Base-by-base conservation (phyloP, 2,888 invertebrate genomes). In the Polia nebulosa region DNA sequence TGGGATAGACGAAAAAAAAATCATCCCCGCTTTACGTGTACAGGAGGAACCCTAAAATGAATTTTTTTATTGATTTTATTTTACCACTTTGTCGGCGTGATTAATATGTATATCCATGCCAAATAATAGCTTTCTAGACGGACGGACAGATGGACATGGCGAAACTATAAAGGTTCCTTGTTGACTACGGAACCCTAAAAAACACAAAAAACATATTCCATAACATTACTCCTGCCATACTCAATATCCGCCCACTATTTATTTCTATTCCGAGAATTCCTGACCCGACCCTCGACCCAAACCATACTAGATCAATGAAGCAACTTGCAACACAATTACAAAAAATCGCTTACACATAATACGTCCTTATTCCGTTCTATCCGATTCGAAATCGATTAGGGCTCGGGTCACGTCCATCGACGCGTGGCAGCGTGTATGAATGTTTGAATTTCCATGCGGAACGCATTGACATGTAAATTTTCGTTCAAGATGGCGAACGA, bases 401-500 rank as follows among this genome's bases (percentile, higher is more conserved):
- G 66, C 78, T 75, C 80, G 69, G 78, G 82, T 82, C 89, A 89
- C 89, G 89, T 88, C 65, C 72, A 44, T 60, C 72, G 80, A 77
- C 81, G 82, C 87, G 85, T 83, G 85, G 79, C 72, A 76, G 60
- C 80, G 81, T 83, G 84, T 82, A 78, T 82, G 85, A 88, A 88
- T 85, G 86, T 83, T 84, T 68, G 78, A 85, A 89, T 89, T 86
- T 87, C 85, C 88, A 90, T 89, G 80, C 73, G 67, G 80, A 86
- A 85, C 83, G 87, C 87, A 88, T 89, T 87, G 85, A 85, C 85
- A 88, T 89, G 88, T 84, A 89, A 88, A 90, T 90, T 81, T 78
- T 78, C 65, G 79, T 76, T 81, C 80, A 86, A 85, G 83, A 81
- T 81, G 85, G 79, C 78, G 67, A 63, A 58, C 68, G 49, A 49